Evolutionary conservation across 1,140 invertebrate genomes (phyloP).

Genomic region (fruit fly (Drosophila melanogaster)): Release_6_plus_ISO1_MT NT_033777.3:23216501-23217000

Average conservation of each 20-base stretch:
- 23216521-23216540: constrained; percentile 8
- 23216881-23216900: not conserved
- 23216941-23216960: constrained; percentile 16
- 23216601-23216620: constrained; percentile 5
- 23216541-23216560: constrained; percentile 16
- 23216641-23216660: constrained; percentile 47
- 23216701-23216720: constrained; percentile 17
- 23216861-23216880: not conserved
- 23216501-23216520: constrained; percentile 55
- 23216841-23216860: not conserved
- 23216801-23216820: not conserved
- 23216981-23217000: constrained; percentile 26
- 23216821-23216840: not conserved
- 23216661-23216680: constrained; percentile 47
- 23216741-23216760: constrained; percentile 7
- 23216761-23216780: constrained; percentile 14
- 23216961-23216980: not conserved
- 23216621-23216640: constrained; percentile 47
- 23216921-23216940: constrained; percentile 8
- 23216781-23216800: constrained; percentile 16
- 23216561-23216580: constrained; percentile 52
- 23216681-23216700: constrained; percentile 54
- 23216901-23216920: constrained; percentile 17
- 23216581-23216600: constrained; percentile 69
- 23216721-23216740: constrained; percentile 7